Evolutionary conservation across 2,888 invertebrate species (phyloP), one percentile per base, ranked within the genome.

Genomic region (Congeria kusceri): DNA sequence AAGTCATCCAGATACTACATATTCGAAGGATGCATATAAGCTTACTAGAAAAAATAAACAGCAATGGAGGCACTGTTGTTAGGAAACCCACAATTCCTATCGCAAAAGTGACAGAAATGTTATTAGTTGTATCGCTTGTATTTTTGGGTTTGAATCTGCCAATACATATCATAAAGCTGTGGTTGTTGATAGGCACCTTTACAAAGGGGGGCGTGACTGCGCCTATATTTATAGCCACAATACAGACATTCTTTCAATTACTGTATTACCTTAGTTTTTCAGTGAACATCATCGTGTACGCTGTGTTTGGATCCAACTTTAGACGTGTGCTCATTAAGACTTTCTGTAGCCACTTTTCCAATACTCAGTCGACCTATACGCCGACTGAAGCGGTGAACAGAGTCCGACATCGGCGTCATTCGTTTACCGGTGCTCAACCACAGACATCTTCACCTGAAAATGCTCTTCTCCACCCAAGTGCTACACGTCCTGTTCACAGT

Each of bases 251-350:
- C 25, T 84, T 86, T 56, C 85, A 88, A 57, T 68, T 88, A 7
- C 59, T 90, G 9, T 90, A 87, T 63, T 90, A 90, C 67, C 13
- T 87, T 25, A 88, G 89, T 57, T 88, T 88, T 59, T 87, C 87
- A 0, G 77, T 89, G 15, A 89, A 90, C 67, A 65, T 88, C 29
- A 28, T 86, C 29, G 83, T 90, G 56, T 90, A 89, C 66, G 56
- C 87, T 3, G 23, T 68, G 0, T 88, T 84, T 72, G 88, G 90
- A 0, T 76, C 76, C 9, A 89, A 86, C 57, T 90, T 90, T 67
- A 76, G 89, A 20, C 83, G 74, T 46, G 73, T 77, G 15, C 85
- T 89, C 69, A 74, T 77, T n/a, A 78, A 84, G 27, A 81, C 78
- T 13, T 83, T 82, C 44, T 39, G 57, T 39, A n/a, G 18, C 25